Evolutionary conservation across 2,797 vertebrate species (phyloP), one percentile per base, ranked within the genome.

Genomic region (Centroberyx gerrardi): DNA sequence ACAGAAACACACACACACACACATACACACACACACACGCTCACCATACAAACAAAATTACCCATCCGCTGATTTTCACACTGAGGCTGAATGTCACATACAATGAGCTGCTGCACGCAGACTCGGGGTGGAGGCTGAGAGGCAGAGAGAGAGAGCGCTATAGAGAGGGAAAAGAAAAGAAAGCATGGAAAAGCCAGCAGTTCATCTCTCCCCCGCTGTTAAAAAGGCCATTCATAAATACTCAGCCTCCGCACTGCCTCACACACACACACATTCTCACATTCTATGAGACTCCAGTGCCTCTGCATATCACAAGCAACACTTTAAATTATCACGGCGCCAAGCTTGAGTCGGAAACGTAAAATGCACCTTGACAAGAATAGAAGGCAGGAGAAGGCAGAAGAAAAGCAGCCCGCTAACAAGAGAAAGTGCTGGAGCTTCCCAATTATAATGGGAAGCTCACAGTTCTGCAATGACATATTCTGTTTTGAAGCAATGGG

Each of bases 191-290:
- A 76, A 90, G 81, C 76, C 77, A 72, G 76, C 80, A 68, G 79
- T 87, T 90, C 78, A 76, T 91, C 85, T 84, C 78, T 68, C 73
- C 69, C 88, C 87, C 74, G 82, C 88, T 87, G 87, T 84, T 75
- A 85, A 88, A 86, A 88, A 90, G 83, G 83, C 89, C 90, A 91
- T 93, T 93, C 85, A 90, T 90, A 91, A 92, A 91, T 83, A 88
- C 80, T 80, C 64, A 68, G 84, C 61, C 66, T 65, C 78, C 68
- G 73, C 68, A 76, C 65, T 48, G 80, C 74, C 69, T 72, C 74
- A 58, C 65, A 75, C 58, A 74, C 66, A 58, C 65, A 75, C 58
- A 74, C 66, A 42, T 65, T 62, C 74, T 3, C 70, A 63, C 64
- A 78, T 87, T 84, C 82, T 54, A 53, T 65, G 68, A 78, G 76